Evolutionary conservation across 2,113 vertebrate species (phyloP), one percentile per base, ranked within the genome.

Genomic region (Epinephelus moara): DNA sequence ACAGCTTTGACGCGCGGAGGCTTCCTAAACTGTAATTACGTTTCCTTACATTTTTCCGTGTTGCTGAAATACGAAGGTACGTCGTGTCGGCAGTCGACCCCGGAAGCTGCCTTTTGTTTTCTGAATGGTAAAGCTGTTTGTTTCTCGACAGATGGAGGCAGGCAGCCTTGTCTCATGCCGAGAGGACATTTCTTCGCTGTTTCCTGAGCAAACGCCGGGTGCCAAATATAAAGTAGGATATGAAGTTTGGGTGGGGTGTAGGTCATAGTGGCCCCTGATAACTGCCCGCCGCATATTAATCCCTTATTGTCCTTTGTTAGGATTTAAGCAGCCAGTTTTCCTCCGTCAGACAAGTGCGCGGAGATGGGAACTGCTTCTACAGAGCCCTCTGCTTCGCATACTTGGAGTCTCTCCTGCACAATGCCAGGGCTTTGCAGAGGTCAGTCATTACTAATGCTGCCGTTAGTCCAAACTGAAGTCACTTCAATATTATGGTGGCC

Each of bases 291-390:
- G 19, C 2, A 14, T 61, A 63, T 30, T 78, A 86, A 86, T 30
- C 12, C 37, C 13, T 75, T 5, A 1, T 70, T 90, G 25, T 86
- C 13, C 47, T 82, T 84, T 82, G 52, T 64, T 30, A 97, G 97
- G 96, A 96, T 37, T 88, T 96, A 59, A 93, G 92, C 90, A 84
- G 89, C 60, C 93, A 93, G 72, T 97, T 96, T 87, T 89, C 86
- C 0, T 94, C 87, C 0, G 94, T 97, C 76, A 96, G 97, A 53
- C 95, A 94, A 89, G 96, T 96, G 47, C 89, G 93, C 45, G 96
- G 96, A 7, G 97, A 97, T 56, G 97, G 97, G 1, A 97, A 97
- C 88, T 97, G 97, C 80, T 97, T 97, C 92, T 97, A 97, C 92
- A 94, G 97, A 89, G 96, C 95, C 15, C 49, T 97, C 80, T 95